Conservation (phyloP, 2,797 vertebrate species). For the Chloroceryle inda region DNA sequence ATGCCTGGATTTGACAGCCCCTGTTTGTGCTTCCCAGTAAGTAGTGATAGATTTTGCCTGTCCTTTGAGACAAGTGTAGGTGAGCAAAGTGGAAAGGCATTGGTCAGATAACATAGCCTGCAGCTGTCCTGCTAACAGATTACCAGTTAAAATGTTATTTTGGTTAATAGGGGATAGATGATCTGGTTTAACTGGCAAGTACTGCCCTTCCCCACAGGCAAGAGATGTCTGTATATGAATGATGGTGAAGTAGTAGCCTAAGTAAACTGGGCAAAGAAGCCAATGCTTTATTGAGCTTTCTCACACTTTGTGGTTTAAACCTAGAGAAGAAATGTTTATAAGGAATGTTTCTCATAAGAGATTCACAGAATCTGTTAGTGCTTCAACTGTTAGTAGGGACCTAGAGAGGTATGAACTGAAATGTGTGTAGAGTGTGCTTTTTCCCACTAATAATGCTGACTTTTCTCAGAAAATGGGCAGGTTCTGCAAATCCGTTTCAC, state of each 20-base stretch:
- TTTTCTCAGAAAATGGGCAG: background rate
- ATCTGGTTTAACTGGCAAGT: background rate
- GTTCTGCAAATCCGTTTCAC: background rate
- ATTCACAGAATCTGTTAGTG: background rate
- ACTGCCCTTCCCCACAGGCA: background rate
- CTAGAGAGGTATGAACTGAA: background rate
- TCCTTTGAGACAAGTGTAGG: background rate
- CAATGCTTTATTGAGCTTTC: background rate
- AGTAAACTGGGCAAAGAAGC: background rate
- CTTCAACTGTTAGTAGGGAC: background rate
- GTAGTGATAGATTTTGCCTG: accelerated
- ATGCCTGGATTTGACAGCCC: background rate
- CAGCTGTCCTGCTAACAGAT: background rate
- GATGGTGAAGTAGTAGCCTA: background rate
- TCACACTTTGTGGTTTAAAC: background rate
- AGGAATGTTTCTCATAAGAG: background rate
- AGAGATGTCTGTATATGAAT: background rate
- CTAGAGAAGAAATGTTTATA: background rate
- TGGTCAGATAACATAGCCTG: background rate
- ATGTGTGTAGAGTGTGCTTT: background rate
- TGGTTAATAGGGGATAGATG: background rate
- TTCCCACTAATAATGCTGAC: background rate
- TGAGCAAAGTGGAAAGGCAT: background rate
- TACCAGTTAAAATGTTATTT: background rate
- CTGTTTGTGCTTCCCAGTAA: background rate